These are phyloP conservation scores for Megaceryle maxima DNA, from an alignment of 2,113 vertebrate species.

Conservation along the genomic window DNA sequence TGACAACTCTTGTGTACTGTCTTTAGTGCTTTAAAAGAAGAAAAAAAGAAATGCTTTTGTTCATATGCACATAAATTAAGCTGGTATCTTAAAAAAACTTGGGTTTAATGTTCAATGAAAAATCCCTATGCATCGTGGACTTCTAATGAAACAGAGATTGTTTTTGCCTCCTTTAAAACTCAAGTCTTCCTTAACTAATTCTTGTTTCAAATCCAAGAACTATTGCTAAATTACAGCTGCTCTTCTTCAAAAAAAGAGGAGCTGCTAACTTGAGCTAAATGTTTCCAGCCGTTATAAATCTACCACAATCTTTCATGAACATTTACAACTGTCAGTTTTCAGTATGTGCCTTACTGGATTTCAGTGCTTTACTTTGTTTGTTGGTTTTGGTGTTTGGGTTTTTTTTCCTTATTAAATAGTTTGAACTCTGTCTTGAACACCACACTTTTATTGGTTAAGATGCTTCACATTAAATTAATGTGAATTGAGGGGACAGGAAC, in stretches of 20 bases:
- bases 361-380: not conserved
- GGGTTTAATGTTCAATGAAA: not conserved
- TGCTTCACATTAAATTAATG: no score
- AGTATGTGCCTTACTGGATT: not conserved
- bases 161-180: not conserved
- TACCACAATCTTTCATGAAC: not conserved
- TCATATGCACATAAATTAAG: not conserved
- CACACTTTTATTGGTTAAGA: not conserved
- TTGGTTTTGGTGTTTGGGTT: not conserved
- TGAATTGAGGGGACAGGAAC: not conserved
- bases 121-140: not conserved
- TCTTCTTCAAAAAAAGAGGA: not conserved
- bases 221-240: not conserved
- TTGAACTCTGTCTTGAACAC: not conserved
- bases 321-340: not conserved
- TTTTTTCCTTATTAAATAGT: not conserved
- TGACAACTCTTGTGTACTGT: rapidly evolving
- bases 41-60: not conserved
- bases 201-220: not conserved
- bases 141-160: not conserved
- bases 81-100: not conserved
- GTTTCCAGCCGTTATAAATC: not conserved
- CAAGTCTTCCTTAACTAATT: not conserved
- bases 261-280: not conserved
- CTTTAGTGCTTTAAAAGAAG: not conserved